Evolutionary conservation across 1,140 invertebrate species (phyloP).

Genomic region (Tribolium castaneum): DNA sequence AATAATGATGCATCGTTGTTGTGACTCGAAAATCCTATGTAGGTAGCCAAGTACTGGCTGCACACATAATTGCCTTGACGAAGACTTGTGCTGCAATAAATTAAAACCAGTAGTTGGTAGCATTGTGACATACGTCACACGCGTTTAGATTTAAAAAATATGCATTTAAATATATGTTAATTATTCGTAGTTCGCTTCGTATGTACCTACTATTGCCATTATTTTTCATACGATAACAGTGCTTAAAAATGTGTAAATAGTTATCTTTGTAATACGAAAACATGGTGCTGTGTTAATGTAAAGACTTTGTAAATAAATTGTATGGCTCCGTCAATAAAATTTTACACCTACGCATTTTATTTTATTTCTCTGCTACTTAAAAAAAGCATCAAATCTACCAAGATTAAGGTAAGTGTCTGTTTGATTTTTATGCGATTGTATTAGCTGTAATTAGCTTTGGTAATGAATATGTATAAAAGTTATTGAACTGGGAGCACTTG

Average conservation of each 20-base stretch:
- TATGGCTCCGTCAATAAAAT: slow-evolving; percentile 36
- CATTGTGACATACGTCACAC: not conserved
- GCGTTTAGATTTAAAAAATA: not conserved
- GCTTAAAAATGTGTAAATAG: slow-evolving; percentile 38
- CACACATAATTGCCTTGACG: slow-evolving; percentile 19
- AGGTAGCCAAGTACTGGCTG: slow-evolving; percentile 11
- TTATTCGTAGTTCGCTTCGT: slow-evolving; percentile 19
- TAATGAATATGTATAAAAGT: slow-evolving; percentile 1
- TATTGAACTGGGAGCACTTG: not conserved
- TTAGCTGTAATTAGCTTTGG: not conserved
- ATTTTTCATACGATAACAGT: slow-evolving; percentile 19
- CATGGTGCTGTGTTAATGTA: slow-evolving; percentile 39
- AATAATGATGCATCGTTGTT: slow-evolving; percentile 15
- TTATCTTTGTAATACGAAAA: slow-evolving; percentile 39
- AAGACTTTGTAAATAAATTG: slow-evolving; percentile 40
- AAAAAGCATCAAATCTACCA: not conserved
- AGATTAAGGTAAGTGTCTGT: not conserved
- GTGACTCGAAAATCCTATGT: not conserved
- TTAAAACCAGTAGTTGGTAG: slow-evolving; percentile 22
- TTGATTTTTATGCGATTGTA: not conserved
- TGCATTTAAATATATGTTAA: slow-evolving; percentile 5
- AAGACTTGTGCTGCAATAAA: slow-evolving; percentile 27
- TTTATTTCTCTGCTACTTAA: not conserved
- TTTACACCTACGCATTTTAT: slow-evolving; percentile 20
- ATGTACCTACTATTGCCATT: not conserved